Evolutionary conservation across 1,140 invertebrate genomes (phyloP), one percentile per base, ranked within the genome.

Genomic region (Drosophila paulistorum): DNA sequence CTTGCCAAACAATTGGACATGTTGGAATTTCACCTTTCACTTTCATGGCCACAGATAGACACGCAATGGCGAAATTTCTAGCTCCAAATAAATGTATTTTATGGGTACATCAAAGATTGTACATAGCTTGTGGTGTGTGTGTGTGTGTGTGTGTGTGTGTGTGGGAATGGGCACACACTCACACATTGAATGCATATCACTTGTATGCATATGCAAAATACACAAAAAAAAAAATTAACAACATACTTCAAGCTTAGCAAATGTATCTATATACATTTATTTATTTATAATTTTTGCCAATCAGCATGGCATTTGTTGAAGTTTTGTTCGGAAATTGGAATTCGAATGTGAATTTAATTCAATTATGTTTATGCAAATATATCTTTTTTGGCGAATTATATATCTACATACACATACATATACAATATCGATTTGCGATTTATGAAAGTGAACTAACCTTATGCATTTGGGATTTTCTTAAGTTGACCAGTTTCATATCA

Each of bases 311-410:
- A 59, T 59, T 37, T 59, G 57, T 59, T 59, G 45, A 5, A 14
- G 13, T 48, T 17, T 37, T 17, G 55, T 58, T 58, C 55, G 55
- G 14, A 30, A 37, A 39, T 37, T 59, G 14, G 57, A 58, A 58
- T 35, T 42, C 13, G 39, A 63, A 63, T 63, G 41, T 9, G 61
- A 63, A 63, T 63, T 45, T 33, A 45, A 63, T 63, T 63, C 41
- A 42, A 63, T 33, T 48, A 42, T 48, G 42, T 42, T 63, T 63
- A 35, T 59, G 51, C 37, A 51, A 63, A 63, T 63, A 14, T 42
- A 23, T 30, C 0, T 30, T 30, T 11, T 26, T 63, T 63, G 26
- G 57, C 33, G 13, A 57, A 35, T 20, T 33, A 37, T 37, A 51
- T 51, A 51, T 51, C 3, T 17, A 17, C 17, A 17, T 17, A 17